A percentile compares a stretch with the other conserved stretches of the same genome.
Conservation (phyloP, 2,888 invertebrate genomes). For the Trimorus sp. region DNA sequence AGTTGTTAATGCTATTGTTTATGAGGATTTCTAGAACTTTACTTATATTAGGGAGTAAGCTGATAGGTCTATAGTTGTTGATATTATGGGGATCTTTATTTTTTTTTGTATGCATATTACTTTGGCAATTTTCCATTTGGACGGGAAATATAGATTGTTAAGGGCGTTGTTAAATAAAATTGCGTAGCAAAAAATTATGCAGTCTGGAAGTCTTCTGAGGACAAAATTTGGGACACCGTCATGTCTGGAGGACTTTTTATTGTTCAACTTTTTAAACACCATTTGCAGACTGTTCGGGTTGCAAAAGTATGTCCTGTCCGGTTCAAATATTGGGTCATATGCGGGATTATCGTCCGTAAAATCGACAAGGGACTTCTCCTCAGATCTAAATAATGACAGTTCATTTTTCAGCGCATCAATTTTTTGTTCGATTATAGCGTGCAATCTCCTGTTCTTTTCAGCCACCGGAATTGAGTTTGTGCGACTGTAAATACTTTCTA, state of each 20-base stretch:
- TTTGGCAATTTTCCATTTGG: constrained; percentile 7
- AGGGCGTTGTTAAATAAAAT: constrained; percentile 15
- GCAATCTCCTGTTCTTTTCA: constrained; percentile 4
- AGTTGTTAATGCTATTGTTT: background rate
- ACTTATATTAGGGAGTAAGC: constrained; percentile 2
- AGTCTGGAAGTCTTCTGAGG: background rate
- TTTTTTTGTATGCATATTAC: constrained; percentile 17
- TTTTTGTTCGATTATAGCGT: background rate
- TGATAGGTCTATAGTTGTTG: background rate
- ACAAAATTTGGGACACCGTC: constrained; percentile 19
- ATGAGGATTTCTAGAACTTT: constrained; percentile 5
- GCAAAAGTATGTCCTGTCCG: constrained; percentile 1
- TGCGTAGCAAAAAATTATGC: background rate
- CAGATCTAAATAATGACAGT: too few relatives aligned
- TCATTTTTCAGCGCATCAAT: too few relatives aligned
- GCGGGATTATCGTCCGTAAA: constrained; percentile 2
- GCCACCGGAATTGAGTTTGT: background rate
- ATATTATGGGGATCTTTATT: background rate
- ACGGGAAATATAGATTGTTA: constrained; percentile 16
- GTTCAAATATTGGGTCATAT: background rate
- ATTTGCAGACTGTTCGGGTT: too few relatives aligned
- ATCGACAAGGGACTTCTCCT: too few relatives aligned
- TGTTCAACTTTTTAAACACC: background rate
- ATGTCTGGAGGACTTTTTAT: constrained; percentile 23
- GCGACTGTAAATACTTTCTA: constrained; percentile 3